Evolutionary conservation across 2,888 invertebrate species (phyloP), one percentile per base, ranked within the genome.

Genomic region (Nebria brevicollis): DNA sequence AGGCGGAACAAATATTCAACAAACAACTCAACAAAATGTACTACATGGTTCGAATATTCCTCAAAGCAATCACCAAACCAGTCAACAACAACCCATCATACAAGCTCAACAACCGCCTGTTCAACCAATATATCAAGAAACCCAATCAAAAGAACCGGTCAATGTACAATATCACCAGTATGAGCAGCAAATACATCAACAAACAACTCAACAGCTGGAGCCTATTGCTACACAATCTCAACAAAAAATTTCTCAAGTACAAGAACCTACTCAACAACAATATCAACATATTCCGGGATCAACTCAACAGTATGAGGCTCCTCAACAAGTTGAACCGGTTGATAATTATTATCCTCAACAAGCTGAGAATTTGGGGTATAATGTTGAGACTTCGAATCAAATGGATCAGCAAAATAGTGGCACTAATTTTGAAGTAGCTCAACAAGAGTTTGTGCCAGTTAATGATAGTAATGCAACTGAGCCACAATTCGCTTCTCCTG

Each of bases 201-300:
- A 65, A 66, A 43, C 34, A 4, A 34, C 34, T 34, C 34, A 34
- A 34, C 34, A 34, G 34, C 1, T 34, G 2, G 34, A 34, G 1
- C 5, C 34, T 34, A 34, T 4, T 34, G 34, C 34, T 4, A 2
- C 34, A 5, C 34, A 20, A 10, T 8, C 13, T 11, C 65, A 65
- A 75, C 43, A 68, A 70, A 0, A 72, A 13, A 25, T 1, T 77
- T 13, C 68, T 68, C 77, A 77, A 77, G 42, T 43, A 70, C 25
- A n/a, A 64, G n/a, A 72, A 1, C 34, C 11, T 15, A 13, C 41
- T 72, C 68, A 54, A 41, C 64, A 68, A 25, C 25, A 26, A 86
- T 87, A 93, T 11, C 92, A 92, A 84, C 91, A 92, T 80, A 92
- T 92, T 84, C 87, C 92, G 80, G 68, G 10, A 6, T 15, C 11